Evolutionary conservation across 1,140 invertebrate species (phyloP).

Genomic region (Drosophila kanapiae): DNA sequence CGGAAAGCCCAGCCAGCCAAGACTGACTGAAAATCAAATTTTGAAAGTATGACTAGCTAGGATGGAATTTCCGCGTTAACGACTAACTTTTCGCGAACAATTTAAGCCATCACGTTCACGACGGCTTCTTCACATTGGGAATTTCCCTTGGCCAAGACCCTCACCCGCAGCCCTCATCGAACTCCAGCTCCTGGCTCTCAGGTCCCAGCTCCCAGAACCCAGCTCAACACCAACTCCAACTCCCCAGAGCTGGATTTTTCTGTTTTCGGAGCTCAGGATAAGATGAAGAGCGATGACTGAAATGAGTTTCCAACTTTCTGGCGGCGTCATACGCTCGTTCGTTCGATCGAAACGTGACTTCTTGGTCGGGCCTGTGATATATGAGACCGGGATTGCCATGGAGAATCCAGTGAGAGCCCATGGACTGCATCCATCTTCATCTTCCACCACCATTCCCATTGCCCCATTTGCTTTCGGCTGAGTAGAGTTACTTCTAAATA

Average conservation of each 20-base stretch:
- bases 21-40: slow-evolving; percentile 21
- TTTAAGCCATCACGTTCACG: slow-evolving; percentile 35
- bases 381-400: slow-evolving; percentile 30
- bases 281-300: slow-evolving; percentile 38
- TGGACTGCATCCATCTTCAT: slow-evolving; percentile 34
- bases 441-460: too few species aligned
- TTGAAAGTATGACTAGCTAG: slow-evolving; percentile 1
- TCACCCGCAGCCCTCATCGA: neutral
- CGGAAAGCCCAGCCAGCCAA: neutral
- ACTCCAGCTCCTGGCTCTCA: neutral
- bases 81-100: slow-evolving; percentile 33
- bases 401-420: neutral
- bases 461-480: neutral
- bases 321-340: slow-evolving; percentile 33
- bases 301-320: slow-evolving; percentile 38
- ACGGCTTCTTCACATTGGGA: slow-evolving; percentile 2
- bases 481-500: slow-evolving; percentile 28
- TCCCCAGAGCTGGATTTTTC: slow-evolving; percentile 2
- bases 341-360: slow-evolving; percentile 54
- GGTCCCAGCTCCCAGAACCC: too few species aligned
- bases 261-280: neutral
- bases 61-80: slow-evolving; percentile 3
- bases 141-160: slow-evolving; percentile 12
- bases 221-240: neutral
- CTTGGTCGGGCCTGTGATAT: slow-evolving; percentile 22